Conservation (phyloP, 2,888 invertebrate genomes). For the Pemphredon lugubris region DNA sequence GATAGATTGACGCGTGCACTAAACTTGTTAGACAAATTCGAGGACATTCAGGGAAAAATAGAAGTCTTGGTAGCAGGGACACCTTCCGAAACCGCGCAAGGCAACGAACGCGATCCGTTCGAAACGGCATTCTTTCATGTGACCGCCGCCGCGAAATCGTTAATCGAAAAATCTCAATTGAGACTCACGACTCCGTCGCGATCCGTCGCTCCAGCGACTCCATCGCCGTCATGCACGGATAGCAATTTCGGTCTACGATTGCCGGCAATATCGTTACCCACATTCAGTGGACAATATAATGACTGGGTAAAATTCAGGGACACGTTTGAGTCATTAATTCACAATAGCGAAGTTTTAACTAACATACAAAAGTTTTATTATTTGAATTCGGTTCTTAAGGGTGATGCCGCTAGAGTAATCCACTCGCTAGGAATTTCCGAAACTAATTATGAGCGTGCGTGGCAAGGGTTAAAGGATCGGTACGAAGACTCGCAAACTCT, state of each 20-base stretch:
- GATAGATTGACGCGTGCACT: neutral
- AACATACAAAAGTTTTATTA: slow-evolving; percentile 4
- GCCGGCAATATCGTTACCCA: neutral
- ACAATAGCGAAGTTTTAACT: neutral
- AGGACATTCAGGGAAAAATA: neutral
- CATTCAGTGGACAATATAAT: neutral
- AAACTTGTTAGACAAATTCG: neutral
- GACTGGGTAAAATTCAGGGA: slow-evolving; percentile 6
- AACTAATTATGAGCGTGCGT: neutral
- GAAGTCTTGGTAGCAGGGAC: neutral
- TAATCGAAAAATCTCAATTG: neutral
- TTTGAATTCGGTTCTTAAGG: slow-evolving; percentile 8
- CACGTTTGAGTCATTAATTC: slow-evolving; percentile 7
- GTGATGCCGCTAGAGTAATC: neutral
- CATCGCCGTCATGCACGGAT: neutral
- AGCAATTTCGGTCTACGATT: neutral
- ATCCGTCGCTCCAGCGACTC: neutral
- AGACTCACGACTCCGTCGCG: neutral
- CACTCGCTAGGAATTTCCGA: slow-evolving; percentile 3
- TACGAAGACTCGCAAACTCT: neutral
- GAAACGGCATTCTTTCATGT: neutral
- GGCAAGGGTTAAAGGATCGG: neutral
- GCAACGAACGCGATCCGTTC: neutral
- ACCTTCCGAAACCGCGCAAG: neutral
- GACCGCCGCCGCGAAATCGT: neutral